Base-by-base conservation (phyloP, 2,113 vertebrate genomes). In the Pterocles burchelli region DNA sequence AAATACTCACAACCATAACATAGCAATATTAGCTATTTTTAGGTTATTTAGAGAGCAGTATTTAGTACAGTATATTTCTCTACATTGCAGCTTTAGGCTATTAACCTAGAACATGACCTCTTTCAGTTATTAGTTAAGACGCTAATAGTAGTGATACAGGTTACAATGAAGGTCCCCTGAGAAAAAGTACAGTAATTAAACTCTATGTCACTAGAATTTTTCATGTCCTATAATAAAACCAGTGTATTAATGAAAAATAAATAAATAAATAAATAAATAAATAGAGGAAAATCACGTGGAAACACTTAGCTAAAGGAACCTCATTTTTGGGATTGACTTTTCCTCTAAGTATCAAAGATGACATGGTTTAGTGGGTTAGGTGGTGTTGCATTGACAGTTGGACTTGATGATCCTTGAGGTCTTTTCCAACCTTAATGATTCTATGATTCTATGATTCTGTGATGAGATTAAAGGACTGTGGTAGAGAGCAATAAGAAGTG, bases 81-180 rank as follows among this genome's bases (percentile, higher is more conserved):
- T 94, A 90, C 86, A 85, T 62, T 95, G 67, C 89, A 91, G 91
- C 95, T 97, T 92, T 68, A 97, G 87, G 88, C 90, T 97, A 93
- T 98, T 98, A 98, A 97, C 95, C 81, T 93, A 85, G 89, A 91
- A 67, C 81, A 88, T 78, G 94, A 97, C 81, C 89, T 97, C 97
- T 90, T 96, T 93, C 95, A 94, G 92, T 88, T 82, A 68, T 96
- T 91, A 96, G 91, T 97, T 96, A 96, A 96, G 86, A 76, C 77
- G 95, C 68, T 51, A 77, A 65, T 28, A 71, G 71, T 29, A 81
- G 86, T 54, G n/a, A 86, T 90, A 70, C 55, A 95, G 85, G 75
- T 85, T 89, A 67, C 88, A 93, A 82, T 68, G 55, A 94, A 94
- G 65, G 62, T 90, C 68, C 88, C 90, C 63, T 63, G 94, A 90